These are phyloP conservation scores for Pyrgilauda ruficollis DNA, from an alignment of 2,113 vertebrate genomes.

Conservation along the genomic window DNA sequence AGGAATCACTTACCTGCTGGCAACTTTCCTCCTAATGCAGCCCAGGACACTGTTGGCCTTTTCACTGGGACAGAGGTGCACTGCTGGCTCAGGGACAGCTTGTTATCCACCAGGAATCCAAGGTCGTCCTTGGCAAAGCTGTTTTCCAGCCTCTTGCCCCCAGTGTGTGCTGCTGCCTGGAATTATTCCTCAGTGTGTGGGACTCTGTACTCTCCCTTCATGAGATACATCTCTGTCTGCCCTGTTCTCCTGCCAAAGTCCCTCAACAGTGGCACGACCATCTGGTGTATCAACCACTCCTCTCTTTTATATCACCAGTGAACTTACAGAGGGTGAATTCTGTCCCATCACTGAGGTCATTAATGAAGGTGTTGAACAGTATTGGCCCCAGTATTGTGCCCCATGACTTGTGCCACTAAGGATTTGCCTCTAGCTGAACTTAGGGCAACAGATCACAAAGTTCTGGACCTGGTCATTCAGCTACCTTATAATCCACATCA, in stretches of 20 bases:
- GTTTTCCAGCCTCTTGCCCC: background rate
- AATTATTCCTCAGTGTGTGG: background rate
- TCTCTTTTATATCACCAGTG: background rate
- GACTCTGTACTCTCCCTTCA: background rate
- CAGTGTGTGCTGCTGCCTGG: background rate
- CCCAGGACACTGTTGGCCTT: background rate
- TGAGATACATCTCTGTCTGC: background rate
- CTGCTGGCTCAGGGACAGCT: background rate
- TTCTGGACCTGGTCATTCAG: background rate
- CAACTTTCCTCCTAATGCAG: background rate
- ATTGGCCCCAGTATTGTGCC: background rate
- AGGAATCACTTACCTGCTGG: background rate
- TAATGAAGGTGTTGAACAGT: background rate
- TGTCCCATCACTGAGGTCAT: background rate
- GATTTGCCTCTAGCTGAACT: background rate
- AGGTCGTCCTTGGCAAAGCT: background rate
- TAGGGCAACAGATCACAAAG: background rate
- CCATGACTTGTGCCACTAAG: background rate
- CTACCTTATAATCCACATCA: background rate
- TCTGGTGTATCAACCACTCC: background rate
- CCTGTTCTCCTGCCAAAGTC: background rate
- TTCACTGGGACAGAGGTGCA: background rate
- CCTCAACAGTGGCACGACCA: background rate
- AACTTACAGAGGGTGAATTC: background rate
- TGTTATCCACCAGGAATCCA: background rate